Base-by-base conservation (phyloP, 2,888 invertebrate genomes). In the Ectobius pallidus region DNA sequence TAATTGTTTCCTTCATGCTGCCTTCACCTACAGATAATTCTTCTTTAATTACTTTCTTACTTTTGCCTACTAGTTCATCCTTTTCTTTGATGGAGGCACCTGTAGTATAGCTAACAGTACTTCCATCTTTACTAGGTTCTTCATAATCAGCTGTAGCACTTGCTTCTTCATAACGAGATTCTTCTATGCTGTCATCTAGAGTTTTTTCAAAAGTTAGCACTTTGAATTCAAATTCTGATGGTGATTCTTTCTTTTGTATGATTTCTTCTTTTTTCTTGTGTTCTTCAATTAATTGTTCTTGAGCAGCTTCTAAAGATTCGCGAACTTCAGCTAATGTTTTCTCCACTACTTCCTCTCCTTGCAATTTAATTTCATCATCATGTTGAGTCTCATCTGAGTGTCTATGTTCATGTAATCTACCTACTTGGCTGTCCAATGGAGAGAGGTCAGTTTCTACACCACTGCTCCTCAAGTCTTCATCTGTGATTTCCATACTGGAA, bases 201-300 rank as follows among this genome's bases (percentile, higher is more conserved):
- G 70, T 77, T 20, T 77, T 78, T 70, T 78, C 78, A 34, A 78
- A 72, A n/a, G 77, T 73, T 61, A 79, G 52, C 2, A 89, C 82
- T 81, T 89, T 90, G 71, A 92, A 90, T 79, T 91, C 90, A 79
- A 92, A 92, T 80, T 92, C 91, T 1, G 91, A 91, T 3, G 91
- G 91, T 0, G 91, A 91, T 77, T 91, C 90, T 78, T 91, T 90
- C 9, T 84, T 84, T 72, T 82, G 82, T 32, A 84, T 80, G 39
- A 82, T 79, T 42, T 82, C 83, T 69, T 83, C 83, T 77, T 89
- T 89, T 79, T 88, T 89, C 67, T 88, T 91, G 9, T 90, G 87
- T 76, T 90, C 89, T 78, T 88, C 90, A 71, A 91, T 90, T 6
- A 91, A 86, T 82, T 90, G 90, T 77, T 87, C 90, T 81, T 90